Evolutionary conservation across 2,113 vertebrate genomes (phyloP).

Genomic region (Menidia beryllina): DNA sequence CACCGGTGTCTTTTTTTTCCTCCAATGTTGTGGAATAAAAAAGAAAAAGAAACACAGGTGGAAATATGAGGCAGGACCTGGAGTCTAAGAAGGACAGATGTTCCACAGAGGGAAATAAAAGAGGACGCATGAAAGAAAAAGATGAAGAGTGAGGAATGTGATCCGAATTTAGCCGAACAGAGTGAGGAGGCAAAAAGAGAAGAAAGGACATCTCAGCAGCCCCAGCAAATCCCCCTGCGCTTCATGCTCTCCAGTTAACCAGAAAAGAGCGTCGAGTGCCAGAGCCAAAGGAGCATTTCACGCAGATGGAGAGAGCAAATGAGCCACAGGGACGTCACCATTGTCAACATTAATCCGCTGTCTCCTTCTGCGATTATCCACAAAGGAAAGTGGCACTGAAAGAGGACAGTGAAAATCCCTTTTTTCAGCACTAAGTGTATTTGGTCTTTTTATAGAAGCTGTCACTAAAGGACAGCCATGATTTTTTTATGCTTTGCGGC

Average conservation of each 20-base stretch:
- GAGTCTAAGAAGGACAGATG: constrained; percentile 46
- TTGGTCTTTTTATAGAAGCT: constrained; percentile 12
- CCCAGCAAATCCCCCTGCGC: constrained; percentile 18
- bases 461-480: constrained; percentile 4
- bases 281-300: constrained; percentile 41
- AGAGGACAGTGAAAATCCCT: neutral
- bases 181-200: constrained; percentile 8
- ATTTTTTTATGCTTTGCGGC: constrained; percentile 17
- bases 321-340: constrained; percentile 38
- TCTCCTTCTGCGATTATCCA: constrained; percentile 40
- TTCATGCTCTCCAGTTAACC: constrained; percentile 39
- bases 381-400: neutral
- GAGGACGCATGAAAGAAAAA: constrained; percentile 3
- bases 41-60: constrained; percentile 9
- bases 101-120: constrained; percentile 12
- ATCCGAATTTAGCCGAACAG: constrained; percentile 13
- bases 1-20: constrained; percentile 11
- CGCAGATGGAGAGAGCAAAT: constrained; percentile 31
- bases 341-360: constrained; percentile 50
- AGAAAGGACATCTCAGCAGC: constrained; percentile 39
- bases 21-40: constrained; percentile 5
- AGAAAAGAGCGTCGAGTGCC: constrained; percentile 15
- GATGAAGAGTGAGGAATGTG: constrained; percentile 20
- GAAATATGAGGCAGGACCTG: constrained; percentile 37
- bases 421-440: neutral